These are phyloP conservation scores for Seladonia tumulorum DNA, from an alignment of 2,888 invertebrate species.

Conservation along the genomic window DNA sequence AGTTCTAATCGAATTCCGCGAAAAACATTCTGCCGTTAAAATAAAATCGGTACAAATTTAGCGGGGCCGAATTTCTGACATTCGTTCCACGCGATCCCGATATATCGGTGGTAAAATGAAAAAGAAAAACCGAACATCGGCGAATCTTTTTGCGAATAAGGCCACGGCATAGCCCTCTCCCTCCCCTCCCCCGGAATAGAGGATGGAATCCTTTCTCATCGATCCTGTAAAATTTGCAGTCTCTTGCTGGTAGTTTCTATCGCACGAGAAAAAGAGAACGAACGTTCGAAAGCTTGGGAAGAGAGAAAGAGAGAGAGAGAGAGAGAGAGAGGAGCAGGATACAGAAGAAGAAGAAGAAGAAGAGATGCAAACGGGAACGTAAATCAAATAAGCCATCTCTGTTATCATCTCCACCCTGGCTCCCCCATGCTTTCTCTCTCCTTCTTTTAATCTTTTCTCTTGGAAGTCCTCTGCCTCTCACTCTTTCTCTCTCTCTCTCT, in stretches of 20 bases:
- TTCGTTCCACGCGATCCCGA: slow-evolving; percentile 33
- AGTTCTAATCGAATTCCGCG: slow-evolving; percentile 43
- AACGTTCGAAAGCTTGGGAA: neutral
- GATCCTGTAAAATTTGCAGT: slow-evolving; percentile 57
- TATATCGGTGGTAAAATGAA: slow-evolving; percentile 5
- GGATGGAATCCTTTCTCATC: slow-evolving; percentile 44
- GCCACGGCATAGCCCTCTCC: too few relatives aligned
- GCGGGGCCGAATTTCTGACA: slow-evolving; percentile 42
- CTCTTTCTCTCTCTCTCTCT: neutral
- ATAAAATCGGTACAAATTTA: slow-evolving; percentile 42
- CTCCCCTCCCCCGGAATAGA: neutral
- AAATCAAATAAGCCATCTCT: slow-evolving; percentile 69
- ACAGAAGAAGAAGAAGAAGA: neutral
- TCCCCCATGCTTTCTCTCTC: slow-evolving; percentile 34
- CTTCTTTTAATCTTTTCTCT: slow-evolving; percentile 37
- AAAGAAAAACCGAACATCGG: neutral
- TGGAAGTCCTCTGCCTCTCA: neutral
- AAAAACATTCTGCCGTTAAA: slow-evolving; percentile 49
- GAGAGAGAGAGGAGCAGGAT: neutral
- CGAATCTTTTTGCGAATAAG: neutral
- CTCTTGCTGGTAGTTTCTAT: slow-evolving; percentile 36
- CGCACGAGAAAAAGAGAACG: slow-evolving; percentile 38
- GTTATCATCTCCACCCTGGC: slow-evolving; percentile 50
- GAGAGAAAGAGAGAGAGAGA: neutral
- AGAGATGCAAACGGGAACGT: slow-evolving; percentile 59